phyloP scores from a whole-genome alignment of 2,888 invertebrate species.

The Saturnia japonica region DNA sequence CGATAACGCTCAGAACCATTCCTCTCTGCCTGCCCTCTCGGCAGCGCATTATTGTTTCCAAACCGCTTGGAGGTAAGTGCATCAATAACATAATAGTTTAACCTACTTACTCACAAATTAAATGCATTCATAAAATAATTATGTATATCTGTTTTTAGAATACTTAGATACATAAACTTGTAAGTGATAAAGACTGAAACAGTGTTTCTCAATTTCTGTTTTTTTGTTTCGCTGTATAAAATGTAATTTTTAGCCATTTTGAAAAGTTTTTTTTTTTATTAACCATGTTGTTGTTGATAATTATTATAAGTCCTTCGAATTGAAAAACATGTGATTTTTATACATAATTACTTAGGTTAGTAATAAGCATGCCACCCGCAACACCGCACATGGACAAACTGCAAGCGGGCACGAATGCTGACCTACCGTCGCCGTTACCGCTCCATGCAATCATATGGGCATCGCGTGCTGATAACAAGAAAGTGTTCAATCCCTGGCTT shows the following conservation, averaged over 20 bases:
- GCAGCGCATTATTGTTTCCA: slow-evolving; percentile 96
- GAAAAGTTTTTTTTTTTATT: not conserved
- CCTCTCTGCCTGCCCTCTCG: slow-evolving; percentile 85
- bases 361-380: slow-evolving; percentile 94
- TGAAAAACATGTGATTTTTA: too few species aligned
- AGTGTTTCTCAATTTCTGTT: too few species aligned
- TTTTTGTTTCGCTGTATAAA: too few species aligned
- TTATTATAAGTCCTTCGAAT: too few species aligned
- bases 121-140: too few species aligned
- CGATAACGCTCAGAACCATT: slow-evolving; percentile 68
- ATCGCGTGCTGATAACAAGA: slow-evolving; percentile 90
- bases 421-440: slow-evolving; percentile 86
- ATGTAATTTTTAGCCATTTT: too few species aligned
- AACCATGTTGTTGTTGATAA: too few species aligned
- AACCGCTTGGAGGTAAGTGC: slow-evolving; percentile 87
- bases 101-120: too few species aligned
- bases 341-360: too few species aligned
- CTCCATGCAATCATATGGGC: slow-evolving; percentile 95
- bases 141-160: too few species aligned
- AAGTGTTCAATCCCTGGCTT: slow-evolving; percentile 93
- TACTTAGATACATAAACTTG: too few species aligned
- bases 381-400: slow-evolving; percentile 92
- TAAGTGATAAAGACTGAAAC: too few species aligned
- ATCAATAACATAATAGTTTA: not conserved
- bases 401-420: slow-evolving; percentile 85